Percentiles rank a stretch among this genome's conserved stretches.
These are phyloP conservation scores for cat (Felis catus) DNA, from an alignment of 2,113 vertebrate genomes.

Conservation along the genomic window F.catus_Fca126_mat1.0 CM031419.1:220110001-220110500, in stretches of 20 bases:
- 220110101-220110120: neutral
- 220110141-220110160: neutral
- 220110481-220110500: rapidly evolving
- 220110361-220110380: rapidly evolving
- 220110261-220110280: rapidly evolving
- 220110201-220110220: neutral
- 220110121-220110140: no score
- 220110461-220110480: rapidly evolving
- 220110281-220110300: neutral
- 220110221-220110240: neutral
- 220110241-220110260: neutral
- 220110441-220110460: neutral
- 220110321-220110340: neutral
- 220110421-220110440: rapidly evolving
- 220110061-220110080: neutral
- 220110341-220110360: rapidly evolving
- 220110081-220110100: rapidly evolving
- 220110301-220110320: rapidly evolving
- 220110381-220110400: no score
- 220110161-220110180: neutral
- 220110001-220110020: neutral
- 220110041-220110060: neutral
- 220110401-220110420: rapidly evolving
- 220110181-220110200: neutral
- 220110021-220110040: neutral